Evolutionary conservation across 2,888 invertebrate genomes (phyloP).

Genomic region (Oscheius sp.): DNA sequence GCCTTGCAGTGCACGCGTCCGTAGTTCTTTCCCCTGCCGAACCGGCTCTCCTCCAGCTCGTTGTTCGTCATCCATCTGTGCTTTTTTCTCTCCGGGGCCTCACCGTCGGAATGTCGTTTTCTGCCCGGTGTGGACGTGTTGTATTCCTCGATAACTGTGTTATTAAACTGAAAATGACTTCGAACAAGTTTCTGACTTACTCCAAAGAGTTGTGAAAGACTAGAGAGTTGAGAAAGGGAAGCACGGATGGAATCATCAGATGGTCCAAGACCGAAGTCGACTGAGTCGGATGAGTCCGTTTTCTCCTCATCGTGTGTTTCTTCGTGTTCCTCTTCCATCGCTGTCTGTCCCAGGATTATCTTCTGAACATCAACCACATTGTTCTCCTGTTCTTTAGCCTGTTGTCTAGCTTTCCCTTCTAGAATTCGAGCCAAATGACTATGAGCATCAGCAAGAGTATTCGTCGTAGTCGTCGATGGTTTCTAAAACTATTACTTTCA

Average conservation of each 20-base stretch:
- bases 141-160: slow-evolving; percentile 20
- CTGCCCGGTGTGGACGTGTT: not conserved
- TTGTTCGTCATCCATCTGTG: slow-evolving; percentile 53
- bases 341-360: slow-evolving; percentile 39
- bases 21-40: slow-evolving; percentile 50
- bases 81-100: slow-evolving; percentile 37
- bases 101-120: slow-evolving; percentile 33
- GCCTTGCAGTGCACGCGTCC: slow-evolving; percentile 56
- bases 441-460: slow-evolving; percentile 15
- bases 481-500: slow-evolving; percentile 19
- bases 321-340: slow-evolving; percentile 36
- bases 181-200: not conserved
- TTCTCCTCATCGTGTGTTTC: slow-evolving; percentile 41
- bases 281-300: slow-evolving; percentile 29
- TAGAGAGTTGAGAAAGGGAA: slow-evolving; percentile 45
- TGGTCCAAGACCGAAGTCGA: slow-evolving; percentile 43
- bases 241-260: slow-evolving; percentile 48
- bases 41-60: slow-evolving; percentile 52
- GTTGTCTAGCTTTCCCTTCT: slow-evolving; percentile 15
- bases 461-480: not conserved
- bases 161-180: slow-evolving; percentile 17
- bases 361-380: slow-evolving; percentile 37
- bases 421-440: slow-evolving; percentile 25
- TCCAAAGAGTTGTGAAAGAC: slow-evolving; percentile 46
- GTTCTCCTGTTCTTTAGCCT: slow-evolving; percentile 41